Base-by-base conservation (phyloP, 2,888 invertebrate genomes). In the Cenopis cana region DNA sequence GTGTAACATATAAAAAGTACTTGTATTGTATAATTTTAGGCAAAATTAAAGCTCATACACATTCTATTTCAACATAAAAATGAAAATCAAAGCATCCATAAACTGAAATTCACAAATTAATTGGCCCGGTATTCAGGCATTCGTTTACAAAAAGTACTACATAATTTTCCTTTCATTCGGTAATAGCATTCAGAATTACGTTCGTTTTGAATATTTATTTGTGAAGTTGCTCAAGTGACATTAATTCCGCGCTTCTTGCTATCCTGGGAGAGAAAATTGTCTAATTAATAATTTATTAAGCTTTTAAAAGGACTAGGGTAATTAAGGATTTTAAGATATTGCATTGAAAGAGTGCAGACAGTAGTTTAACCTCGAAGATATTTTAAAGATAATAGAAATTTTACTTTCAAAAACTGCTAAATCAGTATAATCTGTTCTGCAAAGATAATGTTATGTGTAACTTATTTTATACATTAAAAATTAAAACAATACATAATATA, bases 281-380 rank as follows among this genome's bases (percentile, higher is more conserved):
- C 76, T 81, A 85, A 86, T 90, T 88, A 89, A 87, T 88, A 79
- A 89, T 90, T 87, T 87, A 90, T 85, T 80, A 87, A 79, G 86
- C 88, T 88, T 85, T 89, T 85, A 85, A 84, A 84, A 84, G 80
- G 76, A 82, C 79, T 77, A 74, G 73, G 72, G 81, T 86, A 88
- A 85, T 79, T 81, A 86, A 78, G 72, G 75, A 79, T 83, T 81
- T 80, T 77, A 79, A 84, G 84, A 82, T 74, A 65, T 72, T 80
- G 80, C 81, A 83, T 78, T 77, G 74, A 79, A 85, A 78, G 14
- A 61, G 50, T 52, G 52, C 50, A 62, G 8, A 11, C 9, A 14
- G 14, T 50, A 50, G 10, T 46, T 17, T 56, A 56, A 17, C 17
- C 36, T 57, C 1, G 18, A 29, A 2, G 20, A 57, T 38, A 17